Evolutionary conservation across 37 sponge, comb jelly and placozoan genomes (phyloP).

Genomic region (Lycopodina hypogea): DNA sequence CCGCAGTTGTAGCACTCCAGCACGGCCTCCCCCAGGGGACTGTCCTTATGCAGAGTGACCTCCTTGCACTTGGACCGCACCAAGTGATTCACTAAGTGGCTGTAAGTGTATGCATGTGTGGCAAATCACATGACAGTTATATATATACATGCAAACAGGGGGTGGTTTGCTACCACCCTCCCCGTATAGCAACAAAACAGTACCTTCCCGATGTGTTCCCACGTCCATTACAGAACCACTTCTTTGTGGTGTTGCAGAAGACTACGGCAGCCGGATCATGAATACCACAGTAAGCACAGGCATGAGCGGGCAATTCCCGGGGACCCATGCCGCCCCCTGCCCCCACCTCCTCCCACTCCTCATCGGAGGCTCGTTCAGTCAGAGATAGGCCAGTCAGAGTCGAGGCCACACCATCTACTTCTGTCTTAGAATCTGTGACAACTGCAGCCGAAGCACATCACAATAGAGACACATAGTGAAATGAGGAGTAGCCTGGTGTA

Average conservation of each 20-base stretch:
- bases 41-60: conserved; percentile 93
- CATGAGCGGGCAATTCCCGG: conserved; percentile 67
- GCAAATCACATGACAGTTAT: too few species aligned
- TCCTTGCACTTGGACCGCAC: conserved; percentile 89
- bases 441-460: too few species aligned
- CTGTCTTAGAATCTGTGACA: neutral
- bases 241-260: conserved; percentile 84
- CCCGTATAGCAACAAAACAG: neutral
- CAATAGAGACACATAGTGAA: too few species aligned
- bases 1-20: conserved; percentile 99
- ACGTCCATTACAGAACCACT: conserved; percentile 98
- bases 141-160: too few species aligned
- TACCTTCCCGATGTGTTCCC: conserved; percentile 95
- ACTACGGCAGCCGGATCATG: conserved; percentile 97
- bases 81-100: conserved; percentile 95
- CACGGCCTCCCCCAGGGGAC: conserved; percentile 92
- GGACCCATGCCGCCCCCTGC: conserved; percentile 14
- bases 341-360: conserved; percentile 28
- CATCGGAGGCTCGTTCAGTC: conserved; percentile 52
- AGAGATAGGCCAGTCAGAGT: conserved; percentile 38
- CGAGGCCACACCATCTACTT: neutral
- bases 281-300: conserved; percentile 91
- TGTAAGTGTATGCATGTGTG: neutral
- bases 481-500: too few species aligned
- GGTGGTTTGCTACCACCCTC: neutral